These are phyloP conservation scores for Apomyelois bistriatella DNA, from an alignment of 2,888 invertebrate species.

Conservation along the genomic window DNA sequence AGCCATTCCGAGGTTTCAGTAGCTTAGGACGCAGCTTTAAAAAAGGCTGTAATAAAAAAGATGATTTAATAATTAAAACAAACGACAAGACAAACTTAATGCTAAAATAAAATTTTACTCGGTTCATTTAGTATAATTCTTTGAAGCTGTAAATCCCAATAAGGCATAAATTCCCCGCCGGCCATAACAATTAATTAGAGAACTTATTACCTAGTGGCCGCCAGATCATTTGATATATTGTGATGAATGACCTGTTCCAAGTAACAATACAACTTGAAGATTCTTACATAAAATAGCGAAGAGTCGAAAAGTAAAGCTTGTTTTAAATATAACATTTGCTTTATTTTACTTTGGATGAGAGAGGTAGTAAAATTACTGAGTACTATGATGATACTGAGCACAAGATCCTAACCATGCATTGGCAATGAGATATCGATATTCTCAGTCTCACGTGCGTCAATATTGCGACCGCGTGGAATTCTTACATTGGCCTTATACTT, in stretches of 20 bases:
- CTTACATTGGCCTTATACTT: too few species aligned
- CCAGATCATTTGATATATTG: slow-evolving; percentile 38
- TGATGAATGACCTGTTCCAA: slow-evolving; percentile 34
- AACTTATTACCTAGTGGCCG: slow-evolving; percentile 45
- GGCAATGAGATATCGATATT: too few species aligned
- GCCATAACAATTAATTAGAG: slow-evolving; percentile 63
- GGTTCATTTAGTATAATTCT: slow-evolving; percentile 11
- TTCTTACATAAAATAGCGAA: neutral
- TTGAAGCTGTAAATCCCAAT: slow-evolving; percentile 31
- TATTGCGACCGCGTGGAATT: too few species aligned
- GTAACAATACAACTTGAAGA: slow-evolving; percentile 15
- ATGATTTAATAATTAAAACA: neutral
- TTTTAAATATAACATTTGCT: neutral
- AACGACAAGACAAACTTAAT: neutral
- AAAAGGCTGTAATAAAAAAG: too few species aligned
- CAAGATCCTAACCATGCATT: too few species aligned
- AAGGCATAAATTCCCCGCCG: slow-evolving; percentile 35
- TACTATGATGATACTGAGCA: too few species aligned
- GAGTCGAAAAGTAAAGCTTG: neutral
- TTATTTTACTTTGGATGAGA: neutral
- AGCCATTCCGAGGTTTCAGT: too few species aligned
- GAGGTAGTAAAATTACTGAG: too few species aligned
- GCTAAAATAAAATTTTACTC: slow-evolving; percentile 9
- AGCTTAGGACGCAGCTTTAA: neutral
- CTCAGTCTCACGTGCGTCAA: too few species aligned